phyloP scores from a whole-genome alignment of 2,888 invertebrate species.

The Lasioglossum marginatum region DNA sequence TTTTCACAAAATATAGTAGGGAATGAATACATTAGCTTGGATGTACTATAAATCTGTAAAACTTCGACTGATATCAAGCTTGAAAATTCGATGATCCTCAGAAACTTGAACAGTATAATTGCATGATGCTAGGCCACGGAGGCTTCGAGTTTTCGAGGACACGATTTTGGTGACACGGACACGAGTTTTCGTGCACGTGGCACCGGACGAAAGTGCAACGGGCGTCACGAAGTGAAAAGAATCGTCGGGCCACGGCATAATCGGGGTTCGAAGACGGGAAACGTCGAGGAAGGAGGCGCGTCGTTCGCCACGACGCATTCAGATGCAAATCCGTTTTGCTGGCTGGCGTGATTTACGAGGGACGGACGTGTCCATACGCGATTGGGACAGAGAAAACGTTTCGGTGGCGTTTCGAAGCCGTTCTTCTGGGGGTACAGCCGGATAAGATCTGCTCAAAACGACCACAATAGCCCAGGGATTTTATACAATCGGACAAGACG shows the following conservation, averaged over 20 bases:
- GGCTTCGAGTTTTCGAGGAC: not conserved
- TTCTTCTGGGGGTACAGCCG: conserved; percentile 40
- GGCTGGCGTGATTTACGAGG: conserved; percentile 75
- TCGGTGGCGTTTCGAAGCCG: conserved; percentile 50
- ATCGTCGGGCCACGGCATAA: not conserved
- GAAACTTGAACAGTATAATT: not conserved
- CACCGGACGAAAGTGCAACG: conserved; percentile 14
- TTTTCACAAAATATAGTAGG: no score
- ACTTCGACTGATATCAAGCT: no score
- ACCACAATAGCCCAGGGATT: conserved; percentile 61
- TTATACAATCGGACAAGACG: conserved; percentile 45
- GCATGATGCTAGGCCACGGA: no score
- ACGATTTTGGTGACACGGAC: not conserved
- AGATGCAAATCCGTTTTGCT: conserved; percentile 75
- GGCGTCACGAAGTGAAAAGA: not conserved
- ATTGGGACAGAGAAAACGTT: conserved; percentile 51
- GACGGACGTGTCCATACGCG: conserved; percentile 67
- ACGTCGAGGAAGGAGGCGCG: conserved; percentile 36
- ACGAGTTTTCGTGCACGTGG: not conserved
- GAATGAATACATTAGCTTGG: no score
- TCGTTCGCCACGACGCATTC: conserved; percentile 68
- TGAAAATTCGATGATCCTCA: not conserved
- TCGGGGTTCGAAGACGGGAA: conserved; percentile 17
- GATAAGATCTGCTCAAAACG: conserved; percentile 69
- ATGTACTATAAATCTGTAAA: no score